These are phyloP conservation scores for Temnothorax longispinosus DNA, from an alignment of 1,140 invertebrate genomes.

Conservation along the genomic window DNA sequence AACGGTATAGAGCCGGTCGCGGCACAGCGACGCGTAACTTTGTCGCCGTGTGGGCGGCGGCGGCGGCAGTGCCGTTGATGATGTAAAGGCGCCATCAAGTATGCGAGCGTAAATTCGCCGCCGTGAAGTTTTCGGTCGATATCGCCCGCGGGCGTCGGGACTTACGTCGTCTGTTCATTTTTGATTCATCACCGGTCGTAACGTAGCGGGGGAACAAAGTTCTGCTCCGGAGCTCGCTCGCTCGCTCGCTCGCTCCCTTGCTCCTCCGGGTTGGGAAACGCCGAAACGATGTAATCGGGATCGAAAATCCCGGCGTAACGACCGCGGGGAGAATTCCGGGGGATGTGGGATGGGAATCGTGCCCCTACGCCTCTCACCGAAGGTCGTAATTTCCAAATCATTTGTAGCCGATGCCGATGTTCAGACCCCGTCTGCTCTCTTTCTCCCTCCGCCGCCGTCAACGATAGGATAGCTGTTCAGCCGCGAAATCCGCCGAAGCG, in stretches of 20 bases:
- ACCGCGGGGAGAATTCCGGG: constrained; percentile 25
- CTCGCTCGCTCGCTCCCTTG: neutral
- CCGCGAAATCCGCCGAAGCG: constrained; percentile 26
- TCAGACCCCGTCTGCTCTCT: constrained; percentile 12
- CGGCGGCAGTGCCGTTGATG: constrained; percentile 10
- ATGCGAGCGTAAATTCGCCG: constrained; percentile 54
- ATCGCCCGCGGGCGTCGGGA: constrained; percentile 46
- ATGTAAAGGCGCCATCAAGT: constrained; percentile 59
- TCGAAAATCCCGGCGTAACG: constrained; percentile 50
- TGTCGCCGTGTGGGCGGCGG: constrained; percentile 7
- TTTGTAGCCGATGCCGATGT: constrained; percentile 44
- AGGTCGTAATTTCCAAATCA: constrained; percentile 55
- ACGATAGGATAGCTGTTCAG: constrained; percentile 7
- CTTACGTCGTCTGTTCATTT: constrained; percentile 61
- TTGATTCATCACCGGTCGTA: constrained; percentile 60
- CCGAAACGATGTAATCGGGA: constrained; percentile 47
- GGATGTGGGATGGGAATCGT: neutral
- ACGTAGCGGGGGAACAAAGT: constrained; percentile 39
- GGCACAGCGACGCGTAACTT: constrained; percentile 5
- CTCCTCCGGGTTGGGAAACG: constrained; percentile 4
- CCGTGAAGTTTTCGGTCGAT: constrained; percentile 48
- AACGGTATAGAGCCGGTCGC: constrained; percentile 30
- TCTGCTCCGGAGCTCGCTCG: neutral
- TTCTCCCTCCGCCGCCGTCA: neutral
- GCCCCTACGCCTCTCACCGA: neutral